Percentiles rank a stretch among this genome's conserved stretches.
Evolutionary conservation across 2,888 invertebrate species (phyloP).

Genomic region (Cheilosia pagana): DNA sequence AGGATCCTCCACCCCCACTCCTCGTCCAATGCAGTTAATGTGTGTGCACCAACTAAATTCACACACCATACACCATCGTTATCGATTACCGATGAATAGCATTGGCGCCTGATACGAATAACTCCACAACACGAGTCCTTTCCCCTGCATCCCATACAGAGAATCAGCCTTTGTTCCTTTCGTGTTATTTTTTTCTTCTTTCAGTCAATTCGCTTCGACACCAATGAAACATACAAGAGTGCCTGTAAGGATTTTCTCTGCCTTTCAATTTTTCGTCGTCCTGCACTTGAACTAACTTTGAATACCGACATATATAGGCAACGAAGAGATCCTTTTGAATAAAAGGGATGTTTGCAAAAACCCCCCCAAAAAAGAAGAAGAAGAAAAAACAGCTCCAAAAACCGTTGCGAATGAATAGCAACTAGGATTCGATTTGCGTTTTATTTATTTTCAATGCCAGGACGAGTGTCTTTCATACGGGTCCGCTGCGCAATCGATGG

Average conservation of each 20-base stretch:
- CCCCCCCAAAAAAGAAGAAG: background rate
- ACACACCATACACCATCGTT: slow-evolving; percentile 43
- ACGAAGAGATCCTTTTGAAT: slow-evolving; percentile 37
- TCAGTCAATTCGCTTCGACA: slow-evolving; percentile 54
- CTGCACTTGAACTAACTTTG: slow-evolving; percentile 59
- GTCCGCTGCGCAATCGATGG: slow-evolving; percentile 35
- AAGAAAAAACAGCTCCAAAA: slow-evolving; percentile 15
- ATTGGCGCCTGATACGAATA: slow-evolving; percentile 62
- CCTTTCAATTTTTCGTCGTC: slow-evolving; percentile 14
- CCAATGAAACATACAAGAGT: slow-evolving; percentile 54
- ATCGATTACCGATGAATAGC: slow-evolving; percentile 65
- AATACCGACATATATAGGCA: slow-evolving; percentile 41
- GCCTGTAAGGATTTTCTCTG: slow-evolving; percentile 28
- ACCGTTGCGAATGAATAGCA: slow-evolving; percentile 53
- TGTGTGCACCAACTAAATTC: slow-evolving; percentile 43
- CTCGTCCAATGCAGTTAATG: slow-evolving; percentile 38
- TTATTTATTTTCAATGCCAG: slow-evolving; percentile 23
- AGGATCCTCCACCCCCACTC: background rate
- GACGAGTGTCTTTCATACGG: background rate
- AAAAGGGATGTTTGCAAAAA: background rate
- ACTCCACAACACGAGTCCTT: slow-evolving; percentile 38
- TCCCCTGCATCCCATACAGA: slow-evolving; percentile 3
- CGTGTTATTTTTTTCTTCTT: slow-evolving; percentile 24
- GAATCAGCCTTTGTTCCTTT: slow-evolving; percentile 40
- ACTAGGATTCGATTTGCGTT: slow-evolving; percentile 60